These are phyloP conservation scores for Lytechinus pictus DNA, from an alignment of 35 echinoderm and acorn worm species.

Conservation along the genomic window DNA sequence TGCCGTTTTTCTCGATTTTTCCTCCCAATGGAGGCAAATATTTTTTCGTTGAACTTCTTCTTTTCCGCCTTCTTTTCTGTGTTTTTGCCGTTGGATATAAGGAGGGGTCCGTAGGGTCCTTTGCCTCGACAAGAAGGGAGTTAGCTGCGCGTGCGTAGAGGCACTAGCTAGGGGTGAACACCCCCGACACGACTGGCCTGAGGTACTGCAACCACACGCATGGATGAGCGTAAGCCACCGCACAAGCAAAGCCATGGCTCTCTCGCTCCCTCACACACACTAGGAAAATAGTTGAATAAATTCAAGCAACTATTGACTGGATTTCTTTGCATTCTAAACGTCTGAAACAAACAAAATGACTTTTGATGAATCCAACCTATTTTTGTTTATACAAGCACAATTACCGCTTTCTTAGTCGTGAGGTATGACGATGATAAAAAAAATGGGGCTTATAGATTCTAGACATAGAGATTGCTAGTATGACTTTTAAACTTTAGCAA, in stretches of 20 bases:
- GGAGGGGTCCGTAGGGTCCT: not conserved
- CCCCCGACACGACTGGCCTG: not conserved
- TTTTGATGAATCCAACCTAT: conserved; percentile 3
- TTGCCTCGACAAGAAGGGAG: not conserved
- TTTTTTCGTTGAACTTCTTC: not conserved
- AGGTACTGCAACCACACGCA: conserved; percentile 9
- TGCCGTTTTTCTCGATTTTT: conserved; percentile 10
- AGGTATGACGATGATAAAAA: not conserved
- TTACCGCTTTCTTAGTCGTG: not conserved
- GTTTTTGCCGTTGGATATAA: conserved; percentile 34
- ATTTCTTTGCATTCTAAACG: not conserved
- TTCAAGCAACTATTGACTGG: not conserved
- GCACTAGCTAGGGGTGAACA: conserved; percentile 44
- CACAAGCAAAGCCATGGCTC: not conserved
- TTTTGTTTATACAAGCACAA: not conserved
- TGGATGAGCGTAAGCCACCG: not conserved
- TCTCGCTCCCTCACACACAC: not conserved
- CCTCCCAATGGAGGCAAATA: conserved; percentile 10
- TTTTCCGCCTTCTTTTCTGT: conserved; percentile 9
- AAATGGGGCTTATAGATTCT: not conserved
- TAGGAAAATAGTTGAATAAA: not conserved
- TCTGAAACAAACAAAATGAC: not conserved
- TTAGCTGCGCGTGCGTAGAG: conserved; percentile 5
- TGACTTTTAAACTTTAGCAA: not conserved
- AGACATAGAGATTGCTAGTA: not conserved